phyloP scores from a whole-genome alignment of 2,888 invertebrate species.

The Agapostemon virescens region DNA sequence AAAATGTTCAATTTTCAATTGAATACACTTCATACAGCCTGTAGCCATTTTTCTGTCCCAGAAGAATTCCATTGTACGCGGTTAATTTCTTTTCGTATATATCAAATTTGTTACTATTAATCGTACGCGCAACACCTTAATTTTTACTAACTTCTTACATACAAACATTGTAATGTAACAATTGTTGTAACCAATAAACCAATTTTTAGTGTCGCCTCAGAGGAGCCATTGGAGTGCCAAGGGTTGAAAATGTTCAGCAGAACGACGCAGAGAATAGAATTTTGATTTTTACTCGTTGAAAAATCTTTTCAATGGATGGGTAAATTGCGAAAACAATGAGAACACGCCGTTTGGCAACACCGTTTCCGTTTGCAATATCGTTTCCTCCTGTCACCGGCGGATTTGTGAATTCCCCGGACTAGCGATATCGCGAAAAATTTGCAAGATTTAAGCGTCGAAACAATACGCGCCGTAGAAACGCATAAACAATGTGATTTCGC shows the following conservation, averaged over 20 bases:
- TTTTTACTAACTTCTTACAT: too few relatives aligned
- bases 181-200: too few relatives aligned
- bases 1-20: not conserved
- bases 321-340: not conserved
- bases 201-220: too few relatives aligned
- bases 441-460: slow-evolving; percentile 12
- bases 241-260: too few relatives aligned
- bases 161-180: too few relatives aligned
- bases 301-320: not conserved
- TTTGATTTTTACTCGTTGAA: not conserved
- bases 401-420: not conserved
- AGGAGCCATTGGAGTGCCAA: too few relatives aligned
- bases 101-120: too few relatives aligned
- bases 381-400: not conserved
- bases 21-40: too few relatives aligned
- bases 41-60: too few relatives aligned
- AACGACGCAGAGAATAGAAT: not conserved
- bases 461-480: slow-evolving; percentile 27
- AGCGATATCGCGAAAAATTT: not conserved
- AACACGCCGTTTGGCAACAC: not conserved
- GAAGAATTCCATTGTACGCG: too few relatives aligned
- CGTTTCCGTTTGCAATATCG: not conserved
- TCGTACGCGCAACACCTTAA: too few relatives aligned
- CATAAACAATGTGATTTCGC: slow-evolving; percentile 45
- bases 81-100: too few relatives aligned